phyloP scores from a whole-genome alignment of 2,113 vertebrate genomes.

The Carlito syrichta region DNA sequence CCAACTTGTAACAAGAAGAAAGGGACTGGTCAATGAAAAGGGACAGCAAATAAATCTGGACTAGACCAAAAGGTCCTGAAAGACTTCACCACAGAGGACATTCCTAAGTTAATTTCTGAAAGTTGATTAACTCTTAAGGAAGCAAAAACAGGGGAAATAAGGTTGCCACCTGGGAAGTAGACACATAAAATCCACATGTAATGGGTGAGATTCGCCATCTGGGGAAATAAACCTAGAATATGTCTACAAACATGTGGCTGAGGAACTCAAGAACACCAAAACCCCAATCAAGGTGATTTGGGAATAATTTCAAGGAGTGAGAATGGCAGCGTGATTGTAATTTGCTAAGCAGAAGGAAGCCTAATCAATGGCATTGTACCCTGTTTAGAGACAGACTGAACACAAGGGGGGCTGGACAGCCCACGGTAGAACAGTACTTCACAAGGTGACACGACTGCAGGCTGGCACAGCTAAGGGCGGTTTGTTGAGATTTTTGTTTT shows the following conservation, averaged over 20 bases:
- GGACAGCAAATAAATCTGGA: neutral
- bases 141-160: neutral
- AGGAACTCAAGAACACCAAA: neutral
- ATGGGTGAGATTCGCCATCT: neutral
- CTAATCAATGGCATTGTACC: conserved; percentile 29
- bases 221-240: neutral
- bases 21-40: neutral
- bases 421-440: neutral
- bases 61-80: neutral
- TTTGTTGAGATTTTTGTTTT: neutral
- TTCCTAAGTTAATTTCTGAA: neutral
- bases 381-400: neutral
- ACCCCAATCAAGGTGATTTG: conserved; percentile 59
- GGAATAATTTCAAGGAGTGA: conserved; percentile 14
- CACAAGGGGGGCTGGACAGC: neutral
- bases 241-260: conserved; percentile 14
- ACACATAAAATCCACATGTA: neutral
- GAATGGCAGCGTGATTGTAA: conserved; percentile 22
- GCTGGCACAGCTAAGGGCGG: neutral
- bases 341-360: conserved; percentile 19
- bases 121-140: conserved; percentile 17
- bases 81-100: neutral
- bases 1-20: neutral
- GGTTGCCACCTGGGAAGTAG: conserved; percentile 1
- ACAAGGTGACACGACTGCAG: too few species aligned